Evolutionary conservation across 2,888 invertebrate genomes (phyloP).

Genomic region (Drosophila vallismaia): DNA sequence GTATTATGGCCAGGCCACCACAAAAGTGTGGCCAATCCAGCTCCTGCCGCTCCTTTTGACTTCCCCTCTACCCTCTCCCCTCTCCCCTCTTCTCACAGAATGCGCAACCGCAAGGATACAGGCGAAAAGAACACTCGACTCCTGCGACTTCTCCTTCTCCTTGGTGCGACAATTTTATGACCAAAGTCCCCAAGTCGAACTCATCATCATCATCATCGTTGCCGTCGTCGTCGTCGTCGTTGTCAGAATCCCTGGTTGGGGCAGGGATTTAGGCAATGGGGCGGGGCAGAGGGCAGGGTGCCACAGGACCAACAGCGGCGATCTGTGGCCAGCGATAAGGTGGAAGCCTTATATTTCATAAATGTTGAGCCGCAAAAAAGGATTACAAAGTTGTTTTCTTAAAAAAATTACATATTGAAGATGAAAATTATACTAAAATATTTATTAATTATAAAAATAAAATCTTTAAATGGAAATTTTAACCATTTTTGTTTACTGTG

Average conservation of each 20-base stretch:
- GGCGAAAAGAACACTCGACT: slow-evolving; percentile 29
- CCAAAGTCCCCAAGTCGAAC: slow-evolving; percentile 70
- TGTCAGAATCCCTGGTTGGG: slow-evolving; percentile 33
- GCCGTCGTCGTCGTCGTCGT: slow-evolving; percentile 43
- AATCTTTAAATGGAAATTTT: not conserved
- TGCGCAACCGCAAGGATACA: slow-evolving; percentile 73
- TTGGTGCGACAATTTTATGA: slow-evolving; percentile 62
- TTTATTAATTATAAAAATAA: not conserved
- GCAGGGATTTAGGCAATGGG: slow-evolving; percentile 20
- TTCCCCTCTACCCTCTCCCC: no score
- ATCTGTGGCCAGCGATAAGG: slow-evolving; percentile 71
- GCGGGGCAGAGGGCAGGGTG: slow-evolving; percentile 13
- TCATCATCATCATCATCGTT: slow-evolving; percentile 62
- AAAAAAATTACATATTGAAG: no score
- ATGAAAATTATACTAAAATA: no score
- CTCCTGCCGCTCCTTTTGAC: slow-evolving; percentile 9
- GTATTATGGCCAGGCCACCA: slow-evolving; percentile 73
- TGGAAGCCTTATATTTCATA: slow-evolving; percentile 72
- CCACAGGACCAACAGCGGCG: slow-evolving; percentile 63
- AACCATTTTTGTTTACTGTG: not conserved
- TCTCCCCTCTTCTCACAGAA: slow-evolving; percentile 25
- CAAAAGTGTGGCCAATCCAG: slow-evolving; percentile 46
- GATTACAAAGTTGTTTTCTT: slow-evolving; percentile 57
- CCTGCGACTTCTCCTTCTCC: slow-evolving; percentile 4
- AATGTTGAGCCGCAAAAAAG: slow-evolving; percentile 64